Base-by-base conservation (phyloP, 1,140 invertebrate species). In the Rhagoletis pomonella region DNA sequence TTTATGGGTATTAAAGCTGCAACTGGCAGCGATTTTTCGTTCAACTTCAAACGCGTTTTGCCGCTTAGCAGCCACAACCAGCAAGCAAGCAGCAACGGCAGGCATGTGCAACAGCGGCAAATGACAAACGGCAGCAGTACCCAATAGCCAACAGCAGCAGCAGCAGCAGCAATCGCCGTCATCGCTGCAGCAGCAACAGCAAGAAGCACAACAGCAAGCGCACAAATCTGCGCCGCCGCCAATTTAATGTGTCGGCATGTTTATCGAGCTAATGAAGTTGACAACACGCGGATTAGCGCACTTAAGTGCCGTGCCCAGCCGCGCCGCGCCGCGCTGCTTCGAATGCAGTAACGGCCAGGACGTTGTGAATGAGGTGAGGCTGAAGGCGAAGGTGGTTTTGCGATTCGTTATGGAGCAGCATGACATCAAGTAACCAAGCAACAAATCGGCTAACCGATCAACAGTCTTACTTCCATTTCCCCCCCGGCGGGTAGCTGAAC, bases 181-280 rank as follows among this genome's bases (percentile, higher is more conserved):
- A 29, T 4, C 64, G 44, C 58, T 64, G 44, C 59, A 7, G 6
- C 65, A 77, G 86, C 12, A 10, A 55, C 9, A 55, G 64, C 39
- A 67, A 29, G 6, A n/a, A 19, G 4, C n/a, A 2, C 50, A 55
- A 55, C 29, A 12, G 65, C 55, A 6, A n/a, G 42, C 47, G 89
- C 55, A 81, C 55, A 85, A 81, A 85, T 87, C 87, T 87, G 65
- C 86, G 86, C 77, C 88, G 29, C 29, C 29, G 87, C 89, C 90
- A 91, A 92, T 91, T 91, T 91, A 92, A 92, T 91, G 90, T 92
- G 91, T 91, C 91, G 91, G 91, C 91, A 91, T 92, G 92, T 92
- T 92, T 92, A 92, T 92, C 91, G 91, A 81, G 90, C 92, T 92
- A 92, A 92, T 92, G 92, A 92, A 92, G 92, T 92, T 92, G 92